These are phyloP conservation scores for Cremastinae sp. DNA, from an alignment of 2,888 invertebrate species.

Conservation along the genomic window DNA sequence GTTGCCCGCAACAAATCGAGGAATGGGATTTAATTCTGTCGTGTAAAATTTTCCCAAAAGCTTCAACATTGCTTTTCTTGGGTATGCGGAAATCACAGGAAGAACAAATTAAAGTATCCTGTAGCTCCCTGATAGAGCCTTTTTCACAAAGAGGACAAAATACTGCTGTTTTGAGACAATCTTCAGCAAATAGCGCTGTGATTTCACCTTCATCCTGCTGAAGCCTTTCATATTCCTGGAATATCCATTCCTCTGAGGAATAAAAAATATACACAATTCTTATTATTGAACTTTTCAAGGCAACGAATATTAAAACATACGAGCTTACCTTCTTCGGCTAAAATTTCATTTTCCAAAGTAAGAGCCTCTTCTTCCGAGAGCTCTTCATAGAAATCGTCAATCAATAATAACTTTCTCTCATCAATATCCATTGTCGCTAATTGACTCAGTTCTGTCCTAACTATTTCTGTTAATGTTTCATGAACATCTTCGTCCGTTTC, in stretches of 20 bases:
- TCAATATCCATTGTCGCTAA: constrained; percentile 60
- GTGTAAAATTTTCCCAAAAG: constrained; percentile 69
- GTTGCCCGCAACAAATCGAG: constrained; percentile 64
- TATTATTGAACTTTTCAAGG: not conserved
- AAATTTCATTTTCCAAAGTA: constrained; percentile 69
- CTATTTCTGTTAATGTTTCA: constrained; percentile 69
- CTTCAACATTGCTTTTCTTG: constrained; percentile 61
- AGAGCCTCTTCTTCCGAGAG: constrained; percentile 70
- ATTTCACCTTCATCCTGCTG: constrained; percentile 72
- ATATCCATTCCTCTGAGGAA: constrained; percentile 73
- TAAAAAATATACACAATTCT: not conserved
- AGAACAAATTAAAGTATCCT: constrained; percentile 68
- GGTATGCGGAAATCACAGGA: constrained; percentile 72
- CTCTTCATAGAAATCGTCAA: constrained; percentile 39
- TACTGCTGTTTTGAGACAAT: constrained; percentile 69
- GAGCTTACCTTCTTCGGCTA: constrained; percentile 73
- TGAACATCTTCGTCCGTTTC: constrained; percentile 65
- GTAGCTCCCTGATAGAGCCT: constrained; percentile 64
- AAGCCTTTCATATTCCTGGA: constrained; percentile 76
- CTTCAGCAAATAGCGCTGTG: constrained; percentile 68
- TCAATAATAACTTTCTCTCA: constrained; percentile 17
- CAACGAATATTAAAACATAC: not conserved
- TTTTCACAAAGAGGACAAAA: constrained; percentile 79
- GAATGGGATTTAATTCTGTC: constrained; percentile 70
- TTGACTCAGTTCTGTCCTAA: constrained; percentile 72